Evolutionary conservation across 1,140 invertebrate genomes (phyloP).

Genomic region (Sycophila sp.): DNA sequence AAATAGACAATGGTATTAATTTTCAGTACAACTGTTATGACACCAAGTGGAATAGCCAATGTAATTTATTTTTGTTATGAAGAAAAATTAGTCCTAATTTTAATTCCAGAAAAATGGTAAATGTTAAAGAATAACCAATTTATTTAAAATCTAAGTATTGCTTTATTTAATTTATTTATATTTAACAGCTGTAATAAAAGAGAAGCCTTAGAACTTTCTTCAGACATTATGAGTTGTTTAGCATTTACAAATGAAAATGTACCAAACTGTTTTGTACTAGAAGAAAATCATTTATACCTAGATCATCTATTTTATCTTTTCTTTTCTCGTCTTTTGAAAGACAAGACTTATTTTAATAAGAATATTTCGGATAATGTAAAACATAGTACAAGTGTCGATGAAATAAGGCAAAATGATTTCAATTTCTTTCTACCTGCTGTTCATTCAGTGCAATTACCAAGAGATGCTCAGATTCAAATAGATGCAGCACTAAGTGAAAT

Average conservation of each 20-base stretch:
- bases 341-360: conserved; percentile 40
- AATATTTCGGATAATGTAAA: conserved; percentile 2
- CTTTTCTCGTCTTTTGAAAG: conserved; percentile 63
- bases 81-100: conserved; percentile 69
- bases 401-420: conserved; percentile 51
- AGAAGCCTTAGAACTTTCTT: conserved; percentile 64
- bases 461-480: conserved; percentile 79
- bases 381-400: conserved; percentile 25
- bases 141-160: no score
- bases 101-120: conserved; percentile 65
- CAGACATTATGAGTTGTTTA: conserved; percentile 65
- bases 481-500: conserved; percentile 83
- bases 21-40: conserved; percentile 67
- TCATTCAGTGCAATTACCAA: conserved; percentile 73
- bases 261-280: conserved; percentile 63
- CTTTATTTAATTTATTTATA: conserved; percentile 64
- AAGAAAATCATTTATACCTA: conserved; percentile 58
- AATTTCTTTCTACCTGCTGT: conserved; percentile 62
- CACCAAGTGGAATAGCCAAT: conserved; percentile 68
- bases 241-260: conserved; percentile 68
- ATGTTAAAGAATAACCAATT: no score
- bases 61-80: conserved; percentile 68
- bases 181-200: conserved; percentile 60
- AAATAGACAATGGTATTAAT: no score
- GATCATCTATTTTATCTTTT: conserved; percentile 70